These are phyloP conservation scores for Scylla paramamosain DNA, from an alignment of 1,140 invertebrate genomes.

Conservation along the genomic window DNA sequence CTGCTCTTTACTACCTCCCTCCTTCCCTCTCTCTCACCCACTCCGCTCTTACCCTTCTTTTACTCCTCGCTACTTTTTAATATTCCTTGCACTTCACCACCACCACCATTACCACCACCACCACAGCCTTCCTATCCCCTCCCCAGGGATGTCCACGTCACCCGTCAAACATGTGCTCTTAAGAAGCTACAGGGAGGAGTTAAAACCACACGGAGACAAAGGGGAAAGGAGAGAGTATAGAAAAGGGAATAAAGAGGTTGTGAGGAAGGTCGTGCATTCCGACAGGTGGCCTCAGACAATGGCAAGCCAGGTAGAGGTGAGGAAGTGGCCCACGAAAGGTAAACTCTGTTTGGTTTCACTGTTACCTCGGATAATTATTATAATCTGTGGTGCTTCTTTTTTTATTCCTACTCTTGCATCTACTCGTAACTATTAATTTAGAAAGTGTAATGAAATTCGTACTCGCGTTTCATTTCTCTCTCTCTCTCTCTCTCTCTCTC, in stretches of 20 bases:
- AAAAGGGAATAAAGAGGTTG: not conserved
- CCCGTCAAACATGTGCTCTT: not conserved
- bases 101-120: not conserved
- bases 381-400: not conserved
- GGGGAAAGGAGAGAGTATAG: not conserved
- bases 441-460: not conserved
- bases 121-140: not conserved
- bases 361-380: too few relatives aligned
- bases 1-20: not conserved
- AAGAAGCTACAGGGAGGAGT: not conserved
- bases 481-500: slow-evolving; percentile 20
- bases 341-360: not conserved
- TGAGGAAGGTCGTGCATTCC: not conserved
- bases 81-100: not conserved
- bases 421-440: not conserved
- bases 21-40: too few relatives aligned
- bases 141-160: too few relatives aligned
- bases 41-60: not conserved
- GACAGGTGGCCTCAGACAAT: not conserved
- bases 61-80: not conserved
- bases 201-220: not conserved
- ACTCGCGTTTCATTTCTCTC: not conserved
- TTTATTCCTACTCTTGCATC: not conserved
- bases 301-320: not conserved
- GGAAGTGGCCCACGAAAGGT: not conserved